Evolutionary conservation across 2,888 invertebrate genomes (phyloP).

Genomic region (Mantis religiosa): DNA sequence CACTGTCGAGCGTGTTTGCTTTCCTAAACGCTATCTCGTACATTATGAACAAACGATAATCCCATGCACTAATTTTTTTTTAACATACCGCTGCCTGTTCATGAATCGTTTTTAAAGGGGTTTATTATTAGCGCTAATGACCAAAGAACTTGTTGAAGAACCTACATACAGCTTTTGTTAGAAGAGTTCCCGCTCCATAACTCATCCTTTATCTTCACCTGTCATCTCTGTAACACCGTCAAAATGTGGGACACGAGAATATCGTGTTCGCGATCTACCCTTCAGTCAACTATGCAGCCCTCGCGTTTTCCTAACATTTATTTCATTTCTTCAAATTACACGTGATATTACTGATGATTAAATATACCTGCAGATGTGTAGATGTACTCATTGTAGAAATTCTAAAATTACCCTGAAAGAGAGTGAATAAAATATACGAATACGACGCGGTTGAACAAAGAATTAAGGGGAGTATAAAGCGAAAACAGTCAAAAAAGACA

Average conservation of each 20-base stretch:
- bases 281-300: neutral
- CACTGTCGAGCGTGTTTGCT: neutral
- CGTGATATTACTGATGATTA: too few relatives aligned
- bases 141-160: neutral
- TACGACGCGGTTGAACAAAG: too few relatives aligned
- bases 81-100: neutral
- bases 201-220: neutral
- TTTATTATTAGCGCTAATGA: neutral
- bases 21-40: neutral
- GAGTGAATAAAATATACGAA: too few relatives aligned
- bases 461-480: too few relatives aligned
- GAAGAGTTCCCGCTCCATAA: neutral
- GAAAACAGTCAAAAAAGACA: too few relatives aligned
- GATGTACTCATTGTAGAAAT: too few relatives aligned
- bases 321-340: too few relatives aligned
- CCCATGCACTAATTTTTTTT: too few relatives aligned
- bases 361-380: too few relatives aligned
- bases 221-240: neutral
- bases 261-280: neutral
- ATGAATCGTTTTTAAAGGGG: neutral
- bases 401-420: too few relatives aligned
- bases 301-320: too few relatives aligned
- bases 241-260: neutral
- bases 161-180: neutral
- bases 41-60: neutral